Conservation (phyloP, 2,888 invertebrate genomes). For the Zaprionus lineosus region DNA sequence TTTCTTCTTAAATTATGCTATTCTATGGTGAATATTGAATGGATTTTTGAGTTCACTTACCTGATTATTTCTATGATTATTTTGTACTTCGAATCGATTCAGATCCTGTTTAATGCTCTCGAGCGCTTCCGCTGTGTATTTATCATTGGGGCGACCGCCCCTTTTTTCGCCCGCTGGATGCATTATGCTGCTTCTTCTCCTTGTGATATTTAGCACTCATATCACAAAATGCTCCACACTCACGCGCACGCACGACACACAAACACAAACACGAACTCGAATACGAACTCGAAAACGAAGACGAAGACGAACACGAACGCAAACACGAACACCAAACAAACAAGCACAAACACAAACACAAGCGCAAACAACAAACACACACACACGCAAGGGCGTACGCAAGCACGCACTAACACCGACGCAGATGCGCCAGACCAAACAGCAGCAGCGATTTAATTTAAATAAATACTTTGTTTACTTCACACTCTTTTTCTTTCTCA, state of each 20-base stretch:
- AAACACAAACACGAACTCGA: slow-evolving; percentile 17
- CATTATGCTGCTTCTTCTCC: slow-evolving; percentile 77
- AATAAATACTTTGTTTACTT: slow-evolving; percentile 39
- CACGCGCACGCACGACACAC: slow-evolving; percentile 24
- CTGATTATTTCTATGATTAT: slow-evolving; percentile 82
- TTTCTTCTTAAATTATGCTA: too few species aligned
- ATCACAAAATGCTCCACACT: slow-evolving; percentile 75
- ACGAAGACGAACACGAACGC: not conserved
- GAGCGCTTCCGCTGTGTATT: slow-evolving; percentile 83
- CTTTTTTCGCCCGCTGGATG: slow-evolving; percentile 84
- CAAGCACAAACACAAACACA: slow-evolving; percentile 25
- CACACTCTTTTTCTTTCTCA: slow-evolving; percentile 20
- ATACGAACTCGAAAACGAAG: too few species aligned
- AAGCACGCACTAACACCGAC: slow-evolving; percentile 11
- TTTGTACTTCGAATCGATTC: slow-evolving; percentile 82
- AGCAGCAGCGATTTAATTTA: slow-evolving; percentile 39
- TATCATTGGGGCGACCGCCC: slow-evolving; percentile 83
- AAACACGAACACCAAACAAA: slow-evolving; percentile 18
- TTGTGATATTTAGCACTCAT: slow-evolving; percentile 82
- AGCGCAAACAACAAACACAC: slow-evolving; percentile 21
- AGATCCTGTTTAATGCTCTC: slow-evolving; percentile 83
- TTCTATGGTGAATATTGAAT: not conserved
- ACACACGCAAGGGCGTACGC: not conserved
- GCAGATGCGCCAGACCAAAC: slow-evolving; percentile 21
- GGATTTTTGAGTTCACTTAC: slow-evolving; percentile 58